A percentile compares a stretch with the other conserved stretches of the same genome.
phyloP scores from a whole-genome alignment of 2,888 invertebrate species.

The Hypselothyrea guttata region DNA sequence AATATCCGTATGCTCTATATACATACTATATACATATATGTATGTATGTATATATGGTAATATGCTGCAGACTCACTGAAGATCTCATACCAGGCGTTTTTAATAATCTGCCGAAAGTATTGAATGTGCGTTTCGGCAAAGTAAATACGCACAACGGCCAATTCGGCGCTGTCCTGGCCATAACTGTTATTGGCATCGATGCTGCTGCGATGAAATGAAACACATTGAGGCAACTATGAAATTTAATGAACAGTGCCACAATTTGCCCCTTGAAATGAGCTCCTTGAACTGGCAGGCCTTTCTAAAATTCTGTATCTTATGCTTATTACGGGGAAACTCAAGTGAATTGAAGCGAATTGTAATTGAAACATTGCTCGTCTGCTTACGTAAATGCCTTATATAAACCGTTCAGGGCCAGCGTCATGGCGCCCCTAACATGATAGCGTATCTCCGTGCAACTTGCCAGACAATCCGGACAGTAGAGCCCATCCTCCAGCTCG shows the following conservation, averaged over 20 bases:
- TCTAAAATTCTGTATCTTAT: neutral
- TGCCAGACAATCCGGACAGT: slow-evolving; percentile 84
- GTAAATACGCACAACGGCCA: slow-evolving; percentile 72
- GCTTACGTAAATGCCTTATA: slow-evolving; percentile 51
- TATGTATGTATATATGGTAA: slow-evolving; percentile 24
- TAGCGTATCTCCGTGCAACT: slow-evolving; percentile 84
- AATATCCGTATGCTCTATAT: slow-evolving; percentile 8
- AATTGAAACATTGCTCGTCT: neutral
- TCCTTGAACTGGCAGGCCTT: no score
- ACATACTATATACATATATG: neutral
- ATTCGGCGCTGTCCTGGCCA: slow-evolving; percentile 49
- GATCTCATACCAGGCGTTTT: slow-evolving; percentile 84
- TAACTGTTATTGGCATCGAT: slow-evolving; percentile 59
- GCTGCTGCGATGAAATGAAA: slow-evolving; percentile 61
- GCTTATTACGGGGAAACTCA: neutral
- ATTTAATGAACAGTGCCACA: slow-evolving; percentile 16
- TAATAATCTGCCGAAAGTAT: slow-evolving; percentile 78
- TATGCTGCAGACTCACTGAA: slow-evolving; percentile 83
- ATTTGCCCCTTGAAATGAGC: slow-evolving; percentile 2
- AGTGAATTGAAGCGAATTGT: neutral
- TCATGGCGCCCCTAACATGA: slow-evolving; percentile 79
- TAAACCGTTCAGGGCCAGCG: slow-evolving; percentile 54
- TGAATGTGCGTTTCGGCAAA: slow-evolving; percentile 72
- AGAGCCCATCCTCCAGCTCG: slow-evolving; percentile 84
- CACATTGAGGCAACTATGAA: slow-evolving; percentile 37